A percentile compares a stretch with the other conserved stretches of the same genome.
Evolutionary conservation across 2,113 vertebrate species (phyloP).

Genomic region (Heliornis fulica): DNA sequence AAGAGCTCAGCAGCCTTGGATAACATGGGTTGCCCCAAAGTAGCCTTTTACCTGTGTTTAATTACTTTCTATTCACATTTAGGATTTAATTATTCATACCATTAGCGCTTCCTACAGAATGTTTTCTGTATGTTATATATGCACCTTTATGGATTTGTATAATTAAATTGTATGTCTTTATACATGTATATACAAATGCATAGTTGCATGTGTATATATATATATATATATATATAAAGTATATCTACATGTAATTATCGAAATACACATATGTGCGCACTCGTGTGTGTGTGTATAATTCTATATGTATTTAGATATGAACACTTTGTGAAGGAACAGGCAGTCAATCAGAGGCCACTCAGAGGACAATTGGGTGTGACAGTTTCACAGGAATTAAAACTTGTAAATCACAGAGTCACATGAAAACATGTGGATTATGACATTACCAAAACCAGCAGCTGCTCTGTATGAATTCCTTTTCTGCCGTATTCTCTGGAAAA

Average conservation of each 20-base stretch:
- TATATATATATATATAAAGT: background rate
- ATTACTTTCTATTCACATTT: background rate
- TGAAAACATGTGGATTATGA: fast-evolving
- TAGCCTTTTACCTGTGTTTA: background rate
- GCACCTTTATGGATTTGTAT: background rate
- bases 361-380: background rate
- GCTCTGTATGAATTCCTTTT: background rate
- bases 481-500: background rate
- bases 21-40: background rate
- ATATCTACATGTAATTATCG: background rate
- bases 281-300: background rate
- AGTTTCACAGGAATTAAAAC: background rate
- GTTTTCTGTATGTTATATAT: background rate
- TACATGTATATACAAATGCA: background rate
- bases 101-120: background rate
- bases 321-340: background rate
- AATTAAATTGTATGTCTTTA: background rate
- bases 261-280: background rate
- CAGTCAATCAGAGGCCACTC: background rate
- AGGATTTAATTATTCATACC: background rate
- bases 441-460: background rate
- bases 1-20: background rate
- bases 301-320: background rate
- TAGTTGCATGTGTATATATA: background rate
- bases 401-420: background rate